phyloP scores from a whole-genome alignment of 2,113 vertebrate species.

The Campylorhamphus procurvoides region DNA sequence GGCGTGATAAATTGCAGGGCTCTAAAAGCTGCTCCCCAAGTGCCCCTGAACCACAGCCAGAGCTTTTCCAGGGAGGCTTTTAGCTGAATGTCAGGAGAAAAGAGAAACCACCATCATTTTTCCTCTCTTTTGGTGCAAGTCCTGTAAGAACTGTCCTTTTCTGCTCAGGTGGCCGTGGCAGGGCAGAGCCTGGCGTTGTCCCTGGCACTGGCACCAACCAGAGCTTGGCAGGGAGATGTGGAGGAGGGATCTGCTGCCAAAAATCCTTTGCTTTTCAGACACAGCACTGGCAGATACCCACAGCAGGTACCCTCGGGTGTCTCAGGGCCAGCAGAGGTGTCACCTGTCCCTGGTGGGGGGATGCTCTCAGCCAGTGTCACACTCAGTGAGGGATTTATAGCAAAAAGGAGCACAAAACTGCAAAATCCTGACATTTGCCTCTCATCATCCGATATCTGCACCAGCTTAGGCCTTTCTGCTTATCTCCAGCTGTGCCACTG shows the following conservation, averaged over 20 bases:
- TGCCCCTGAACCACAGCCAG: background rate
- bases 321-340: background rate
- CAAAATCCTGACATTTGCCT: background rate
- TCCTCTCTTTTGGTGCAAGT: background rate
- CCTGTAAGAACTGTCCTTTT: background rate
- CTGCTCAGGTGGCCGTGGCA: background rate
- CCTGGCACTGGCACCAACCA: too few relatives aligned
- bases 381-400: background rate
- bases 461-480: background rate
- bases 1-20: background rate
- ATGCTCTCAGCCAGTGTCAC: background rate
- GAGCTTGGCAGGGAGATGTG: background rate
- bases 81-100: background rate
- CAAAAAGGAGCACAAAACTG: background rate
- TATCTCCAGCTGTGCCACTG: background rate
- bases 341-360: background rate
- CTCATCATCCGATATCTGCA: background rate
- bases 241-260: background rate
- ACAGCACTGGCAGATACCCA: fast-evolving
- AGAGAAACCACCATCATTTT: background rate
- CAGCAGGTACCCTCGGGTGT: background rate
- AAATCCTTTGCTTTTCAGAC: background rate
- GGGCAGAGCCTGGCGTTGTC: background rate
- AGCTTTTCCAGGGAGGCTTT: background rate
- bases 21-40: background rate